A percentile compares a stretch with the other conserved stretches of the same genome.
Conservation (phyloP, 2,797 vertebrate genomes). For the Sebastes oblongus region DNA sequence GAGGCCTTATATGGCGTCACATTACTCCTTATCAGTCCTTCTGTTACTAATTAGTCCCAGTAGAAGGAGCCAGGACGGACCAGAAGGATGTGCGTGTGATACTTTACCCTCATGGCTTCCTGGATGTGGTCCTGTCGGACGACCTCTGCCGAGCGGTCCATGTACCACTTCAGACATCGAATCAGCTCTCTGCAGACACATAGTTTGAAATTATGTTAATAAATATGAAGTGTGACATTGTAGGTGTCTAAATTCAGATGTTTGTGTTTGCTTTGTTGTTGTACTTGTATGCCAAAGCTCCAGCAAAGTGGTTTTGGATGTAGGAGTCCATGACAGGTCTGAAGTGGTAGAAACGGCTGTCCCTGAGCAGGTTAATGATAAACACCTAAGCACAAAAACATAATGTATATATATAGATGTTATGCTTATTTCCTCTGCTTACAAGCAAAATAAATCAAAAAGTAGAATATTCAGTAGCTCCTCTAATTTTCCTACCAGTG, state of each 20-base stretch:
- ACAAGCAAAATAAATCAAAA: not conserved
- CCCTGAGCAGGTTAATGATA: constrained; percentile 97
- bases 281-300: constrained; percentile 98
- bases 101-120: constrained; percentile 95
- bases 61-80: constrained; percentile 19
- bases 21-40: constrained; percentile 43
- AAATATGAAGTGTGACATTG: not conserved
- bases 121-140: constrained; percentile 98
- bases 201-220: not conserved
- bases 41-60: constrained; percentile 47
- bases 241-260: not conserved
- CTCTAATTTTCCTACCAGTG: constrained; percentile 87
- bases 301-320: constrained; percentile 98
- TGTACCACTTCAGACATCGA: constrained; percentile 98
- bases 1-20: constrained; percentile 18
- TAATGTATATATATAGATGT: not conserved
- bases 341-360: constrained; percentile 99
- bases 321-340: constrained; percentile 98
- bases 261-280: constrained; percentile 2
- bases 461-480: not conserved
- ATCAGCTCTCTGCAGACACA: constrained; percentile 89
- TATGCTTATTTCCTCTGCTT: not conserved
- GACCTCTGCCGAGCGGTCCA: constrained; percentile 98
- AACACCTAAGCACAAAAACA: constrained; percentile 87
- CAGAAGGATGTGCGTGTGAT: constrained; percentile 4